Conservation (phyloP, 2,113 vertebrate genomes). For the Baryphthengus martii region DNA sequence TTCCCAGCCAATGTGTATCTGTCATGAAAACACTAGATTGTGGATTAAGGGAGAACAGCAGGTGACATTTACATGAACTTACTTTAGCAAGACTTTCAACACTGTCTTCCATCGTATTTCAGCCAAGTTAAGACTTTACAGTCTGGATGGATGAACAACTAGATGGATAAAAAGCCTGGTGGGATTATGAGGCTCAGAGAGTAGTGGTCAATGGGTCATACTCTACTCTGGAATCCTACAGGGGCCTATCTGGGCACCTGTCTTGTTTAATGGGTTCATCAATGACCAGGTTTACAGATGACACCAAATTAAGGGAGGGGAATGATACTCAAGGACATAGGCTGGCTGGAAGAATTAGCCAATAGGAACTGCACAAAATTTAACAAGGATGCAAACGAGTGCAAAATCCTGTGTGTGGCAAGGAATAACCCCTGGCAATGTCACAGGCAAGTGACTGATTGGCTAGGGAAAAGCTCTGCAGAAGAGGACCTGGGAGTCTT, state of each 20-base stretch:
- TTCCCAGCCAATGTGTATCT: no score
- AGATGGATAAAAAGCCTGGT: neutral
- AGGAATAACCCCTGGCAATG: no score
- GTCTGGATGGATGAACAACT: neutral
- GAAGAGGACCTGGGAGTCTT: neutral
- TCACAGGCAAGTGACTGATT: neutral
- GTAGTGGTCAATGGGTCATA: neutral
- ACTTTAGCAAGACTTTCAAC: neutral
- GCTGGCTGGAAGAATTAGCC: neutral
- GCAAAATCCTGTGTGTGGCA: neutral
- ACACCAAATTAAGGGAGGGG: neutral
- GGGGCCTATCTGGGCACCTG: no score
- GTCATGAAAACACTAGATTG: no score
- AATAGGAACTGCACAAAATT: neutral
- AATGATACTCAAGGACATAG: neutral
- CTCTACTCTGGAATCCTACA: no score
- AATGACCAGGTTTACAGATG: neutral
- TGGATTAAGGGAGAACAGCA: no score
- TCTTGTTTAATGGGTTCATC: no score
- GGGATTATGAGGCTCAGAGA: neutral
- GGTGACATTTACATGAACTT: neutral
- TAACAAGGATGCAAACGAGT: neutral
- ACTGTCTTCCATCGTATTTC: neutral
- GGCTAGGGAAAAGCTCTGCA: neutral
- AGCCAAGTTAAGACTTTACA: neutral